A percentile compares a stretch with the other conserved stretches of the same genome.
These are phyloP conservation scores for Rhyzopertha dominica DNA, from an alignment of 1,140 invertebrate species.

Conservation along the genomic window DNA sequence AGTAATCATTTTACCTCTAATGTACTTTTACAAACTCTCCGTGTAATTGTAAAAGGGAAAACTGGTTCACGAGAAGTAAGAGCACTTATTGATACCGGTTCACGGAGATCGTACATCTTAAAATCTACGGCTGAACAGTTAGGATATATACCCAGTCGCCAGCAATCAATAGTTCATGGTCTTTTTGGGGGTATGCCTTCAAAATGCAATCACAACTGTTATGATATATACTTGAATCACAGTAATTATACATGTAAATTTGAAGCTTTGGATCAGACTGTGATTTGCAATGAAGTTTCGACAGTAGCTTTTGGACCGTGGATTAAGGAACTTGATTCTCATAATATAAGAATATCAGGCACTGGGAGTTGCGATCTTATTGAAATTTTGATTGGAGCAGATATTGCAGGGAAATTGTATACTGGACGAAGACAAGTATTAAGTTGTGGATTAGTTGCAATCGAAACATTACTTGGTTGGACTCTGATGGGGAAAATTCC, in stretches of 20 bases:
- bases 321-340: slow-evolving; percentile 8
- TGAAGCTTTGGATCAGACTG: slow-evolving; percentile 13
- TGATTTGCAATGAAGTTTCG: slow-evolving; percentile 9
- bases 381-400: slow-evolving; percentile 31
- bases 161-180: slow-evolving; percentile 8
- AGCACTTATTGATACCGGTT: slow-evolving; percentile 14
- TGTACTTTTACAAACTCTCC: slow-evolving; percentile 7
- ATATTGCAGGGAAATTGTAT: slow-evolving; percentile 33
- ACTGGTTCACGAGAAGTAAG: no score
- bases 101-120: slow-evolving; percentile 9
- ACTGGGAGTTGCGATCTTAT: slow-evolving; percentile 16
- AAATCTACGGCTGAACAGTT: slow-evolving; percentile 5
- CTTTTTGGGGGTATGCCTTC: slow-evolving; percentile 1
- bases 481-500: slow-evolving; percentile 29
- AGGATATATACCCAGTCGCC: not conserved
- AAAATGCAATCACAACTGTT: slow-evolving; percentile 1
- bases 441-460: slow-evolving; percentile 20
- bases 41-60: no score
- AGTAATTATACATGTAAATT: slow-evolving; percentile 11
- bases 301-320: slow-evolving; percentile 8
- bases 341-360: slow-evolving; percentile 12
- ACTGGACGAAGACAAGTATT: slow-evolving; percentile 23
- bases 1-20: no score
- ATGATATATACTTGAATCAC: slow-evolving; percentile 9
- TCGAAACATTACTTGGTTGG: slow-evolving; percentile 38